These are phyloP conservation scores for Dorcus parallelipipedus DNA, from an alignment of 2,888 invertebrate genomes.

Conservation along the genomic window DNA sequence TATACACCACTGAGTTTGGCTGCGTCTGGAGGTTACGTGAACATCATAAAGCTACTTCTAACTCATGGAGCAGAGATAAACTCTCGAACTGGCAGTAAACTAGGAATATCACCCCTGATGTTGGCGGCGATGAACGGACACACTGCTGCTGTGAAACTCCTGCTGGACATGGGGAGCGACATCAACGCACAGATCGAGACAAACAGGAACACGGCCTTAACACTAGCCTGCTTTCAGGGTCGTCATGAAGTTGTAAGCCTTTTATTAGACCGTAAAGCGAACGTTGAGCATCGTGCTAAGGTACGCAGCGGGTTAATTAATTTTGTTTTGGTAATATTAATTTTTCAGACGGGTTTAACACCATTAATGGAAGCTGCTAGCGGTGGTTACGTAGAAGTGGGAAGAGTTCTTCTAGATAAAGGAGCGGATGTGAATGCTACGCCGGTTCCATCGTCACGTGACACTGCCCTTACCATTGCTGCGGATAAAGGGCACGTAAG, in stretches of 20 bases:
- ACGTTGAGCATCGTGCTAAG: conserved; percentile 98
- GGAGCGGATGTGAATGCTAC: conserved; percentile 98
- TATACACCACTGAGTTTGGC: conserved; percentile 98
- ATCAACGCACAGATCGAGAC: conserved; percentile 99
- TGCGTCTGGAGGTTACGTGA: conserved; percentile 97
- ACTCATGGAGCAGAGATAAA: conserved; percentile 97
- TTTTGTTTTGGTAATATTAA: conserved; percentile 4
- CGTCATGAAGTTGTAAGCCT: conserved; percentile 97
- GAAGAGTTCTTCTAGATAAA: conserved; percentile 90
- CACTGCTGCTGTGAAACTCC: conserved; percentile 87
- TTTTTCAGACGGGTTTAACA: conserved; percentile 83
- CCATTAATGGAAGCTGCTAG: conserved; percentile 99
- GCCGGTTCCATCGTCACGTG: conserved; percentile 95
- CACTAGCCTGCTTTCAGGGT: conserved; percentile 98
- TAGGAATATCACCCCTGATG: conserved; percentile 99
- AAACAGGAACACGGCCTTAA: conserved; percentile 96
- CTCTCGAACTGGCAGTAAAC: conserved; percentile 92
- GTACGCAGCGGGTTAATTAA: conserved; percentile 42
- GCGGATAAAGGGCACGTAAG: conserved; percentile 99
- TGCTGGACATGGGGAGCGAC: conserved; percentile 97
- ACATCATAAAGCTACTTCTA: conserved; percentile 91
- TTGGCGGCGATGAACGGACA: conserved; percentile 99
- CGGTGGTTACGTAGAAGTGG: conserved; percentile 98
- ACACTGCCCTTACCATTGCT: conserved; percentile 98
- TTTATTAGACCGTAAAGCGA: conserved; percentile 92